Conservation (phyloP, 2,888 invertebrate genomes). For the Drosophila anceps region DNA sequence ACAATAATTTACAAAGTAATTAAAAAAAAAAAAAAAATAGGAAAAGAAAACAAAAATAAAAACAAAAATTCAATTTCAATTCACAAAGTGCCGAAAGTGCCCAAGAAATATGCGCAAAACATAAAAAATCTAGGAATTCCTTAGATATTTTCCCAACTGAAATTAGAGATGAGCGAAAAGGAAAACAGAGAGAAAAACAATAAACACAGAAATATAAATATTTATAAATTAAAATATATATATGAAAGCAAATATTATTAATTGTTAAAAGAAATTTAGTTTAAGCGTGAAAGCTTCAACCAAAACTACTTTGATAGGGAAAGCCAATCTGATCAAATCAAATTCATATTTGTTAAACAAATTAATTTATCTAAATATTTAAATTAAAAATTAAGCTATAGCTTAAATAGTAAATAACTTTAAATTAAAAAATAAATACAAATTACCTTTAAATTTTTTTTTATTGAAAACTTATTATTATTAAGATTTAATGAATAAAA, state of each 20-base stretch:
- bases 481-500: not conserved
- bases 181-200: not conserved
- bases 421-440: no score
- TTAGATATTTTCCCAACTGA: not conserved
- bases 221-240: not conserved
- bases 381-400: not conserved
- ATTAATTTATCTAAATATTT: not conserved
- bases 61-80: conserved; percentile 5
- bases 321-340: not conserved
- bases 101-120: not conserved
- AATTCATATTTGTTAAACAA: not conserved
- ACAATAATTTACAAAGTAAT: conserved; percentile 37
- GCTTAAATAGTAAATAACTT: not conserved
- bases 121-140: not conserved
- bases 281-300: not conserved
- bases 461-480: not conserved
- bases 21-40: not conserved
- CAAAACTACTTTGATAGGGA: not conserved
- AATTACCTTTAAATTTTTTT: no score
- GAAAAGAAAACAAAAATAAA: not conserved
- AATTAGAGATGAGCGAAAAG: not conserved
- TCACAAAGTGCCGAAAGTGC: conserved; percentile 39
- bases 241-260: not conserved
- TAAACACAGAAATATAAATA: not conserved
- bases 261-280: not conserved